These are phyloP conservation scores for Prunella strophiata DNA, from an alignment of 2,797 vertebrate species.

Conservation along the genomic window DNA sequence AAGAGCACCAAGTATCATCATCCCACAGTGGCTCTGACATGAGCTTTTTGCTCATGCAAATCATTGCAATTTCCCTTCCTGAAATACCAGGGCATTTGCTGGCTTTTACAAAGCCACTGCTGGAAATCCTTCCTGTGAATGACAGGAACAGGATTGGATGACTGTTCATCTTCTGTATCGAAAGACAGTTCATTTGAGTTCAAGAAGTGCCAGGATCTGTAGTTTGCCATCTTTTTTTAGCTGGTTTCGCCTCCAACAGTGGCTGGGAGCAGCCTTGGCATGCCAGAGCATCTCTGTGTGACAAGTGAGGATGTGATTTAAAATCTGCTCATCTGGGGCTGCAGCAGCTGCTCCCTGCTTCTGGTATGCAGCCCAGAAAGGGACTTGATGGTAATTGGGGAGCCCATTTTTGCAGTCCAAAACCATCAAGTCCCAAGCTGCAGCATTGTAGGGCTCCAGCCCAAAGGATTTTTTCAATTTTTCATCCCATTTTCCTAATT, in stretches of 20 bases:
- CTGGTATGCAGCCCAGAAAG: constrained; percentile 14
- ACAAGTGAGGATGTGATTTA: neutral
- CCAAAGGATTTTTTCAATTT: neutral
- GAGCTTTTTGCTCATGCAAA: neutral
- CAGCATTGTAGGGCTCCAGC: neutral
- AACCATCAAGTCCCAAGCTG: neutral
- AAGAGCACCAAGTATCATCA: neutral
- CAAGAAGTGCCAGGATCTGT: neutral
- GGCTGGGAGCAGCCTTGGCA: neutral
- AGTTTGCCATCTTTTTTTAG: constrained; percentile 3
- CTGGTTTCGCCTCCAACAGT: neutral
- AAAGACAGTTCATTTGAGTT: neutral
- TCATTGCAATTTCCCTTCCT: neutral
- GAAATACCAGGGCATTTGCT: neutral
- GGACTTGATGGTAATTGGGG: neutral
- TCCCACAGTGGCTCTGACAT: neutral
- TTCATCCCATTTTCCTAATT: neutral
- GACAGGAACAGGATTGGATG: neutral
- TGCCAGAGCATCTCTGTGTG: neutral
- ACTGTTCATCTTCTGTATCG: neutral
- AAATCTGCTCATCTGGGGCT: neutral
- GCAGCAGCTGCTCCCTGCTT: constrained; percentile 21
- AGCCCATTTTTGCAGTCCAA: neutral
- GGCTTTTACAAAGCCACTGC: neutral
- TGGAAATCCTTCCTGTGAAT: neutral